These are phyloP conservation scores for Aplochiton taeniatus DNA, from an alignment of 2,797 vertebrate genomes.

Conservation along the genomic window DNA sequence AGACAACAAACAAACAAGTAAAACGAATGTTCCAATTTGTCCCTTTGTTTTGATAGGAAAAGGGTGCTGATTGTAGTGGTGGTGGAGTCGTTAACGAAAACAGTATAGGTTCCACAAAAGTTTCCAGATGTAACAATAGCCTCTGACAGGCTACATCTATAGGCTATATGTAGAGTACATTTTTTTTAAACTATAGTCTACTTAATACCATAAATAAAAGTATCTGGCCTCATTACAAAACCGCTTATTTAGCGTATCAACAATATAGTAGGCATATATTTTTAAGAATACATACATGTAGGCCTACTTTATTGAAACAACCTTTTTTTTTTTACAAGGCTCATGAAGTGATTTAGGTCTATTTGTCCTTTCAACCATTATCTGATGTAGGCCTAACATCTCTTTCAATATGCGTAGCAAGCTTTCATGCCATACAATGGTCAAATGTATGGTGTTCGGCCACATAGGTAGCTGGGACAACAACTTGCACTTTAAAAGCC, in stretches of 20 bases:
- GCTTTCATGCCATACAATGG: no score
- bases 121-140: neutral
- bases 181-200: no score
- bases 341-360: no score
- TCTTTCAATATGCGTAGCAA: constrained; percentile 43
- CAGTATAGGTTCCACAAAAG: constrained; percentile 24
- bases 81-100: constrained; percentile 26
- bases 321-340: no score
- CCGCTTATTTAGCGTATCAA: no score
- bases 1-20: constrained; percentile 72
- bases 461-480: constrained; percentile 48
- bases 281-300: no score
- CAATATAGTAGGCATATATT: no score
- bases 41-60: constrained; percentile 61
- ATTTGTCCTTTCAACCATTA: constrained; percentile 22
- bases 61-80: constrained; percentile 21
- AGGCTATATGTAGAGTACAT: no score
- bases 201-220: no score
- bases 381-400: constrained; percentile 58
- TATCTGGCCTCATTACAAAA: no score
- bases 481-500: constrained; percentile 50
- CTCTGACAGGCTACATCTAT: no score
- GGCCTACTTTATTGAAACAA: no score
- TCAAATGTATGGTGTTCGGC: constrained; percentile 43
- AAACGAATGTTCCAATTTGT: constrained; percentile 69